phyloP scores from a whole-genome alignment of 2,797 vertebrate genomes.

The Argya squamiceps region DNA sequence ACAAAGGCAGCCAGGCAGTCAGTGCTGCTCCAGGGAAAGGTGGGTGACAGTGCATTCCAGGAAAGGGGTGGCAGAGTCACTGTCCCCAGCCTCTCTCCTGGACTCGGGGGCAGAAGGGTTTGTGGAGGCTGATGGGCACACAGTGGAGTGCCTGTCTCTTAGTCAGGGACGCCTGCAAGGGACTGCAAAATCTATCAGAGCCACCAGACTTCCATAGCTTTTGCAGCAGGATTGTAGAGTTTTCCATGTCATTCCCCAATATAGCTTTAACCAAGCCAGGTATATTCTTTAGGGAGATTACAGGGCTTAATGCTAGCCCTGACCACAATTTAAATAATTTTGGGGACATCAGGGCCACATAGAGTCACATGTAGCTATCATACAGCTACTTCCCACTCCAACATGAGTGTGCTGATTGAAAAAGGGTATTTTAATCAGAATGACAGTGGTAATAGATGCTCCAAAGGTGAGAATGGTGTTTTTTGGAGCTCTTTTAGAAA shows the following conservation, averaged over 20 bases:
- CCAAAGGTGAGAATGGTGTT: background rate
- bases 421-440: background rate
- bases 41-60: background rate
- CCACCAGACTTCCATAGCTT: background rate
- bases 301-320: background rate
- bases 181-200: background rate
- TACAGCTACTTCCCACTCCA: background rate
- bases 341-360: background rate
- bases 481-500: background rate
- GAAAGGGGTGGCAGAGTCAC: background rate
- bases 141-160: background rate
- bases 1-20: background rate
- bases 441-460: background rate
- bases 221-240: background rate
- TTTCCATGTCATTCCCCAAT: background rate
- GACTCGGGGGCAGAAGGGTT: background rate
- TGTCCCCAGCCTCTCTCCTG: background rate
- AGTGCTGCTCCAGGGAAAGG: background rate
- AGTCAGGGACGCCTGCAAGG: background rate
- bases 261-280: background rate
- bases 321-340: background rate
- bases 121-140: background rate
- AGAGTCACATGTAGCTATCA: background rate
- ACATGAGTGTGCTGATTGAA: background rate
- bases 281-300: background rate